Evolutionary conservation across 2,888 invertebrate genomes (phyloP), one percentile per base, ranked within the genome.

Genomic region (Anthoptus insignis): DNA sequence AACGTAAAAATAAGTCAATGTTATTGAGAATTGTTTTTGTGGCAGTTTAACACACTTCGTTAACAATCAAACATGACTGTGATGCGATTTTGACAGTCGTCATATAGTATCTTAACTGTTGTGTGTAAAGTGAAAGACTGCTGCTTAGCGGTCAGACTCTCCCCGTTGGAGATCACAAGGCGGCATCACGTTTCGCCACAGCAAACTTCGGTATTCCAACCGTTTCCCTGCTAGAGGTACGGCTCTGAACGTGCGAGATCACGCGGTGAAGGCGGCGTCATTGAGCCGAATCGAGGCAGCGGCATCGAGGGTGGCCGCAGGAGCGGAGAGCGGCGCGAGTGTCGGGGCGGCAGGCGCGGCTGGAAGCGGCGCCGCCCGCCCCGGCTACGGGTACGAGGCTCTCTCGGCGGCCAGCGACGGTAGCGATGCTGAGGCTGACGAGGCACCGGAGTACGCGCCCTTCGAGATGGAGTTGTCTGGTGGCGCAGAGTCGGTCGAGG

Each of bases 151-250:
- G n/a, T n/a, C 34, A 14, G 22, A 32, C 32, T 56, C 13, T 42
- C n/a, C 37, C 22, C 14, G 45, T 32, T 6, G 37, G 53, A 11
- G 54, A 32, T 16, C 16, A 5, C 5, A 53, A 61, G 66, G 47
- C 86, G 73, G 79, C 91, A 91, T 84, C 89, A 92, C 92, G 92
- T 92, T 92, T 83, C 91, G 92, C 77, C 92, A 91, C 88, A 87
- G 90, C 82, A 92, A 91, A 77, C 80, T 91, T 77, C 90, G 91
- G 82, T 91, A 91, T 67, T 89, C 91, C 68, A 91, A 89, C 70
- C 90, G 88, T 78, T 87, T 84, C 66, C 83, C 89, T 66, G 76
- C 86, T 45, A 82, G 83, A 70, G 84, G 85, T 73, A 89, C 90
- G 65, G 87, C 89, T 77, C 82, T 86, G 74, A 87, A 82, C 73